These are phyloP conservation scores for Sylvicola cinctus DNA, from an alignment of 2,888 invertebrate genomes.

Conservation along the genomic window DNA sequence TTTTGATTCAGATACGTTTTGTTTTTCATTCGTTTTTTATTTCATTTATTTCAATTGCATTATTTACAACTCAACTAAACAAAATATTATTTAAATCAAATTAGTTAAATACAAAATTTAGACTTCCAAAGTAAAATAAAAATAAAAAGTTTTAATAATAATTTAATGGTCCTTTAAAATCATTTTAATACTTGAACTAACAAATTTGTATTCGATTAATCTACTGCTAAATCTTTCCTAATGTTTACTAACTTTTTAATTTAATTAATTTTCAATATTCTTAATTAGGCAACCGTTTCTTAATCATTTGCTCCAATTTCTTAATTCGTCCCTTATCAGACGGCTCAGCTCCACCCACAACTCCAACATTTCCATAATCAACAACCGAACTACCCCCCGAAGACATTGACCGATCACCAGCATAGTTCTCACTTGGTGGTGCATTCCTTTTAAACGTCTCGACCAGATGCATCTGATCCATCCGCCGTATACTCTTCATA, in stretches of 20 bases:
- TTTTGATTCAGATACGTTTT: too few relatives aligned
- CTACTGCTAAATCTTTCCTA: too few relatives aligned
- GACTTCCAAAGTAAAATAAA: too few relatives aligned
- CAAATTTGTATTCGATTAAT: too few relatives aligned
- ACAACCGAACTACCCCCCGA: not conserved
- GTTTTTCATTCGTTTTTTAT: too few relatives aligned
- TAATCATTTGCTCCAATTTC: slow-evolving; percentile 32
- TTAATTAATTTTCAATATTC: not conserved
- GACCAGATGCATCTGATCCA: slow-evolving; percentile 33
- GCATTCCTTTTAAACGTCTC: slow-evolving; percentile 33
- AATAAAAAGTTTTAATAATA: not conserved
- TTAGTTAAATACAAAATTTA: too few relatives aligned
- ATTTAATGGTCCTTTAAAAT: not conserved
- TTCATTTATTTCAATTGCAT: too few relatives aligned
- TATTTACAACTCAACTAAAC: too few relatives aligned
- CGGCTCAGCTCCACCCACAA: slow-evolving; percentile 22
- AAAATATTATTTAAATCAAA: too few relatives aligned
- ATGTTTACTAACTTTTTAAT: not conserved
- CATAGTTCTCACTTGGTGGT: slow-evolving; percentile 11
- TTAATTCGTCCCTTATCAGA: slow-evolving; percentile 32
- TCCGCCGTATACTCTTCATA: slow-evolving; percentile 64
- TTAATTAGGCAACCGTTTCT: slow-evolving; percentile 26
- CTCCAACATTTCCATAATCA: slow-evolving; percentile 3
- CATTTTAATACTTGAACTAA: not conserved
- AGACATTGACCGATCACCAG: not conserved